Base-by-base conservation (phyloP, 1,140 invertebrate genomes). In the Drepana arcuata region DNA sequence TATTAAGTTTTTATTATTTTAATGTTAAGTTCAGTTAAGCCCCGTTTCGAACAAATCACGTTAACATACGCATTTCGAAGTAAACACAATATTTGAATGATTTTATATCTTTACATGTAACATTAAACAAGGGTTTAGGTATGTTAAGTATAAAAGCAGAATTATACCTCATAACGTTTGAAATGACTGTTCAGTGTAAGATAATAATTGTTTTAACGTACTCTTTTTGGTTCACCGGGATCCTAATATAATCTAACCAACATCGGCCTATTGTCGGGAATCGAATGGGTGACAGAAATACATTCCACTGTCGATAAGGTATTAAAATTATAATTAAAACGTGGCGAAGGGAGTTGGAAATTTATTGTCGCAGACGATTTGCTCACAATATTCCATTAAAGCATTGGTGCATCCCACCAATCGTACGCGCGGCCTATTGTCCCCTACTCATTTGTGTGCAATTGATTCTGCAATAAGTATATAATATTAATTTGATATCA, bases 111-210 rank as follows among this genome's bases (percentile, higher is more conserved):
- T 48, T 53, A 51, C 41, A 35, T 9, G 6, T 27, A 21, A 34
- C 45, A 46, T 50, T 61, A 59, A 56, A 62, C 59, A 69, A 66
- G 59, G 53, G 59, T 66, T 45, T 69, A 69, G 55, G 43, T 70
- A 44, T 53, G 41, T 54, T 62, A 73, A 65, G 63, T n/a, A 23
- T 34, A 25, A 29, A n/a, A 40, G 26, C 40, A 50, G 59, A 59
- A 51, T 61, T 56, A 49, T 77, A 77, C 67, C 69, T 77, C 69
- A 72, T 36, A 36, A 38, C 41, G 41, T 57, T 59, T 49, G 35
- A 63, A 60, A 44, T 39, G 59, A 70, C 57, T 66, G 61, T 60
- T 61, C 52, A 46, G 31, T 55, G 46, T 45, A 55, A 55, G 48
- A 55, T 53, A 50, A 2, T 31, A 10, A n/a, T 51, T 11, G 43